These are phyloP conservation scores for Athalia circularis DNA, from an alignment of 2,888 invertebrate genomes.

Conservation along the genomic window DNA sequence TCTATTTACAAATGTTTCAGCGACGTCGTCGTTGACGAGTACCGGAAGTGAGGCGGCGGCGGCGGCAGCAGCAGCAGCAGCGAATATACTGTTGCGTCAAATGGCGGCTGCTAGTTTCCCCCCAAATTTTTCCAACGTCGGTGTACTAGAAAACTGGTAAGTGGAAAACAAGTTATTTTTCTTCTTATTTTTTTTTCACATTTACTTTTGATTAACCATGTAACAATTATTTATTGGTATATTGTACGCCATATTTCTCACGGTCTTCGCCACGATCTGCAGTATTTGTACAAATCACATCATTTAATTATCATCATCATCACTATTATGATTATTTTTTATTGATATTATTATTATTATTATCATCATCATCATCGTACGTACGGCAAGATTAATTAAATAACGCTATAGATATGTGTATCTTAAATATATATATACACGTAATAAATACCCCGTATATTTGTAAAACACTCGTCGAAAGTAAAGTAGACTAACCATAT, in stretches of 20 bases:
- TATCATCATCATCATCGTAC: background rate
- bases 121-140: constrained; percentile 70
- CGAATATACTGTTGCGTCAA: constrained; percentile 62
- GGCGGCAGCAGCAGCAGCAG: constrained; percentile 23
- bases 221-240: background rate
- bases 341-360: background rate
- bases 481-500: constrained; percentile 51
- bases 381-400: no score
- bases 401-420: constrained; percentile 1
- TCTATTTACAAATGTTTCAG: constrained; percentile 54
- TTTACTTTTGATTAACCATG: background rate
- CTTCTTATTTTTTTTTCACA: no score
- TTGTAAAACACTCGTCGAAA: constrained; percentile 34
- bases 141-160: constrained; percentile 72
- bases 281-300: background rate
- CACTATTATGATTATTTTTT: background rate
- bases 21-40: constrained; percentile 54
- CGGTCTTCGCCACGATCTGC: constrained; percentile 18
- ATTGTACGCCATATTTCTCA: background rate
- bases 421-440: background rate
- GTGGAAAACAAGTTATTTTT: constrained; percentile 54
- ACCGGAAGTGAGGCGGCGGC: constrained; percentile 58
- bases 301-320: background rate
- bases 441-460: constrained; percentile 2
- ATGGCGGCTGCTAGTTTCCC: constrained; percentile 72